Base-by-base conservation (phyloP, 1,140 invertebrate genomes). In the Drosophila lacteicornis region DNA sequence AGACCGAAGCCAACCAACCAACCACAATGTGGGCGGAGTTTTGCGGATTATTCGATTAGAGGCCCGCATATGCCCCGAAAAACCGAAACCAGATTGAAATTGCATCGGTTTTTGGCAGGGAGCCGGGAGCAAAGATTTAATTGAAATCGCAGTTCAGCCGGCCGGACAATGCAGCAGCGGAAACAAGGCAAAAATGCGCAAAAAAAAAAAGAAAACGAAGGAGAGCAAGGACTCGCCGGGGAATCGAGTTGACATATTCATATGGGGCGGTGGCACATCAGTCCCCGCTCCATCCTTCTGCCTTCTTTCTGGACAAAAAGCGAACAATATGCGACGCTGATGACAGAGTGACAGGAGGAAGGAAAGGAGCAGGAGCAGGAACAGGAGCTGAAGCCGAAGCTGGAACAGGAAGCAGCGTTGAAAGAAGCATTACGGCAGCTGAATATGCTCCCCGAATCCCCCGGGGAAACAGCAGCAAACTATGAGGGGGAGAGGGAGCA, bases 351-450 rank as follows among this genome's bases (percentile, higher is more conserved):
- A 74, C 51, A 73, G 70, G 56, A 33, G 67, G 45, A 71, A 73
- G 46, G 70, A 73, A 73, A 9, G 27, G n/a, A 47, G 30, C 47
- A 9, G 62, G 9, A 36, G 40, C 62, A 4, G 42, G 9, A 63
- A 27, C 13, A 9, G 60, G 2, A 38, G 19, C 22, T 15, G n/a
- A 7, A 15, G 22, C 62, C 22, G 12, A 13, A 59, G 42, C 43
- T 60, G 49, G 38, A 11, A 19, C 22, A 47, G 36, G 67, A 75
- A 70, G 71, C 59, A 58, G 61, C 83, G 76, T 63, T 88, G 83
- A 83, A 77, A 87, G 80, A 77, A 85, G 75, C 83, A 87, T 86
- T 82, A 82, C 73, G 43, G 55, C 63, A 78, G 71, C 69, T 51
- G 70, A 73, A 76, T 79, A 82, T 83, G 80, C 63, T 77, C 49